Evolutionary conservation across 2,888 invertebrate species (phyloP).

Genomic region (Lasius platythorax): DNA sequence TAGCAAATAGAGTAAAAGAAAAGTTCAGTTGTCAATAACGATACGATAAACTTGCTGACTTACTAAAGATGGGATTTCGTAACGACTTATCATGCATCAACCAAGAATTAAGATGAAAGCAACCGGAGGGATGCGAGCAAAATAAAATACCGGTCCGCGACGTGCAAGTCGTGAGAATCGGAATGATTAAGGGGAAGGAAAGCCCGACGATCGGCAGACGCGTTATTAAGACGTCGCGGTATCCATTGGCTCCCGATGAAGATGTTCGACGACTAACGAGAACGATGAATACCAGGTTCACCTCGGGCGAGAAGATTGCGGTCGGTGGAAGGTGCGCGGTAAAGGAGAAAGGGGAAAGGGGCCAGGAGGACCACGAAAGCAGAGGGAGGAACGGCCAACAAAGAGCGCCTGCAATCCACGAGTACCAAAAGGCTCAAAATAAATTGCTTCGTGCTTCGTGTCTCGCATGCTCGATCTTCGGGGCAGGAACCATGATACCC

Average conservation of each 20-base stretch:
- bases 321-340: constrained; percentile 27
- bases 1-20: neutral
- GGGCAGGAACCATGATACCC: constrained; percentile 58
- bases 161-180: constrained; percentile 54
- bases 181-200: constrained; percentile 57
- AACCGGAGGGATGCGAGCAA: constrained; percentile 24
- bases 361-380: constrained; percentile 58
- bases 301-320: constrained; percentile 59
- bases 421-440: constrained; percentile 63
- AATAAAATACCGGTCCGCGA: constrained; percentile 51
- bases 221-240: constrained; percentile 68
- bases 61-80: neutral
- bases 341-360: neutral
- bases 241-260: constrained; percentile 71
- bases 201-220: constrained; percentile 58
- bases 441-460: constrained; percentile 69
- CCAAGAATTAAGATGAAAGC: neutral
- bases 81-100: constrained; percentile 26
- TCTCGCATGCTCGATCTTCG: constrained; percentile 51
- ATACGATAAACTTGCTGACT: neutral
- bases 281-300: constrained; percentile 65
- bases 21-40: neutral
- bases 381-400: constrained; percentile 54
- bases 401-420: constrained; percentile 57
- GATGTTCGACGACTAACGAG: constrained; percentile 73